Evolutionary conservation across 2,888 invertebrate species (phyloP).

Genomic region (Apamea crenata): DNA sequence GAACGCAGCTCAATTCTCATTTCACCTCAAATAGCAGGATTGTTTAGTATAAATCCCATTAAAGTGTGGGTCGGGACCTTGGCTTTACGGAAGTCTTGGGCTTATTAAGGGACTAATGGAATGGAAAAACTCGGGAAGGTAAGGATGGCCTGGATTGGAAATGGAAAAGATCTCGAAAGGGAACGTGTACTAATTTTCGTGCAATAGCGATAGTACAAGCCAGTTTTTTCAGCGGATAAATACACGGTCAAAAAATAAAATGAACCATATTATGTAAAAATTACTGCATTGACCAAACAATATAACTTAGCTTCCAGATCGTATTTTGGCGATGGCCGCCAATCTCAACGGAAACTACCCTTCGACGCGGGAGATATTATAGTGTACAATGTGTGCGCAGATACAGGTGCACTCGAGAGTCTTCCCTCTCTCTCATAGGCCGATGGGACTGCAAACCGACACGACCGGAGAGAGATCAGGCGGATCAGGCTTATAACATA

Average conservation of each 20-base stretch:
- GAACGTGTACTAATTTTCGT: not conserved
- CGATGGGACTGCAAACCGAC: too few relatives aligned
- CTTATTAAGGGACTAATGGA: constrained; percentile 54
- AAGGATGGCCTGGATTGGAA: constrained; percentile 29
- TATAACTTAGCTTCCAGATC: not conserved
- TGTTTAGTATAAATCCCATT: constrained; percentile 67
- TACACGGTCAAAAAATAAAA: not conserved
- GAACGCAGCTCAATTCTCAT: constrained; percentile 61
- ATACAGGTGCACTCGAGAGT: too few relatives aligned
- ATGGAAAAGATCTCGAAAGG: constrained; percentile 10
- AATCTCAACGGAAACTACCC: too few relatives aligned
- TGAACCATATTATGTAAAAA: not conserved
- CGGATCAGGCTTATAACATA: not conserved
- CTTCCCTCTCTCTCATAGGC: too few relatives aligned
- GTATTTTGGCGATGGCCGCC: too few relatives aligned
- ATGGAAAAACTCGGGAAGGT: constrained; percentile 36
- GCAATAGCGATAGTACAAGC: not conserved
- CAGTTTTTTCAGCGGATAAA: not conserved
- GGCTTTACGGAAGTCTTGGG: constrained; percentile 54
- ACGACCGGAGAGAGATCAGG: too few relatives aligned
- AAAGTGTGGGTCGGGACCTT: constrained; percentile 53
- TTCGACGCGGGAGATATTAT: too few relatives aligned
- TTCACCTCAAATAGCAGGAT: constrained; percentile 62
- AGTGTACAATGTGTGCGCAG: too few relatives aligned
- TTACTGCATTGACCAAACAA: not conserved